Percentiles rank a stretch among this genome's conserved stretches.
Evolutionary conservation across 23 tunicate genomes (phyloP).

Genomic region (Clavelina lepadiformis): DNA sequence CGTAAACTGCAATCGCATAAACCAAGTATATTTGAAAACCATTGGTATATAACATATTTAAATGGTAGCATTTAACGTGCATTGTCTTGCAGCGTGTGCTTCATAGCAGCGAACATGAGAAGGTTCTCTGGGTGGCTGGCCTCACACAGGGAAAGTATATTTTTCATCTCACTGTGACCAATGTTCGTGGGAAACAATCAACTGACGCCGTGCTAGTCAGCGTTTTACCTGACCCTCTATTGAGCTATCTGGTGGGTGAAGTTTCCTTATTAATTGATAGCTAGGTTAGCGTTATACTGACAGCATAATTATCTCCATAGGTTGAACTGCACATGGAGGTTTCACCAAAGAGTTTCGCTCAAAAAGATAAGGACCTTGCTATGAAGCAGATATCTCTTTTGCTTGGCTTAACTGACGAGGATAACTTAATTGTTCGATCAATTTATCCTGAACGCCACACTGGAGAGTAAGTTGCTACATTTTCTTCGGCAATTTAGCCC

Average conservation of each 20-base stretch:
- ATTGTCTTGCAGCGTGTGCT: no score
- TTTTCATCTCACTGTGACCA: slow-evolving; percentile 63
- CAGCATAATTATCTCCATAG: slow-evolving; percentile 6
- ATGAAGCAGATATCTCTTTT: slow-evolving; percentile 47
- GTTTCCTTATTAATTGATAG: neutral
- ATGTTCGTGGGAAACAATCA: slow-evolving; percentile 44
- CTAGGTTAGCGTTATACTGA: neutral
- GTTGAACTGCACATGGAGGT: slow-evolving; percentile 61
- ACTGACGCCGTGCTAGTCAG: slow-evolving; percentile 34
- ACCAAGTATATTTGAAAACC: no score
- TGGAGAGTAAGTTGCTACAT: slow-evolving; percentile 45
- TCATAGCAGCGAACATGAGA: no score
- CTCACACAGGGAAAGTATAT: slow-evolving; percentile 45
- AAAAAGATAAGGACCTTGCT: slow-evolving; percentile 21
- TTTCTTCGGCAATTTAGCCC: neutral
- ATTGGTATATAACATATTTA: no score
- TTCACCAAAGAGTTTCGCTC: slow-evolving; percentile 13
- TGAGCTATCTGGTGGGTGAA: slow-evolving; percentile 33
- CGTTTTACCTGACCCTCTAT: slow-evolving; percentile 33
- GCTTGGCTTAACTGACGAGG: slow-evolving; percentile 38
- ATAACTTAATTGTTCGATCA: slow-evolving; percentile 36
- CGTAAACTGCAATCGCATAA: no score
- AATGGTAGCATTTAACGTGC: no score
- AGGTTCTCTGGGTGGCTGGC: no score
- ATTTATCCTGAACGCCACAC: slow-evolving; percentile 50